Conservation (phyloP, 1,140 invertebrate species). For the Drosophila tani region DNA sequence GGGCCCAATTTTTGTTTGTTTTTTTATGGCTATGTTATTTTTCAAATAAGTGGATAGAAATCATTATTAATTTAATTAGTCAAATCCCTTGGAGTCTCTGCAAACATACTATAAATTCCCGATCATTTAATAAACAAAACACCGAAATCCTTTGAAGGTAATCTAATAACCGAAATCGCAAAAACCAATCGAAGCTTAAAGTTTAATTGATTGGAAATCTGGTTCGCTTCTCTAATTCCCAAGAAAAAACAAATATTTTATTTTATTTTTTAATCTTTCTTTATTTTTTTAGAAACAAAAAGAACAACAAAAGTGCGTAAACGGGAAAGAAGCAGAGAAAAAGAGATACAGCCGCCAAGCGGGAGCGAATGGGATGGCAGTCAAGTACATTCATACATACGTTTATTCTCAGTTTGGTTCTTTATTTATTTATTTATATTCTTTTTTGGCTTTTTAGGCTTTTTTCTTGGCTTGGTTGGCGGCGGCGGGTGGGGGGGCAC, state of each 20-base stretch:
- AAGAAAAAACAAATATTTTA: neutral
- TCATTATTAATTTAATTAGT: neutral
- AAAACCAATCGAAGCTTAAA: slow-evolving; percentile 36
- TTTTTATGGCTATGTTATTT: too few species aligned
- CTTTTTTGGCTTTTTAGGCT: slow-evolving; percentile 4
- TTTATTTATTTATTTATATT: slow-evolving; percentile 41
- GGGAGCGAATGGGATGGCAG: slow-evolving; percentile 19
- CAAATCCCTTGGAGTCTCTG: neutral
- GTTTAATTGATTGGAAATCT: slow-evolving; percentile 45
- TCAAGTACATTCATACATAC: too few species aligned
- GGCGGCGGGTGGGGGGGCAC: slow-evolving; percentile 15
- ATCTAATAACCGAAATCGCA: slow-evolving; percentile 31
- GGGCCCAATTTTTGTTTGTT: too few species aligned
- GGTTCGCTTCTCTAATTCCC: slow-evolving; percentile 31
- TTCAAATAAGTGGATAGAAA: too few species aligned
- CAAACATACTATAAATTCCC: neutral
- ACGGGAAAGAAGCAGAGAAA: slow-evolving; percentile 18
- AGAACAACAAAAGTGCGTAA: slow-evolving; percentile 39
- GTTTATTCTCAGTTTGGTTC: slow-evolving; percentile 12
- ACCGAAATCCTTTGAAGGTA: slow-evolving; percentile 6
- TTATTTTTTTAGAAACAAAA: neutral
- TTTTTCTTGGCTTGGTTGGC: slow-evolving; percentile 8
- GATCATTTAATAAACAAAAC: neutral
- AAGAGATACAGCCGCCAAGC: slow-evolving; percentile 14
- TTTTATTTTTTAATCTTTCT: neutral